Base-by-base conservation (phyloP, 2,797 vertebrate genomes). In the Myoxocephalus aenaeus region DNA sequence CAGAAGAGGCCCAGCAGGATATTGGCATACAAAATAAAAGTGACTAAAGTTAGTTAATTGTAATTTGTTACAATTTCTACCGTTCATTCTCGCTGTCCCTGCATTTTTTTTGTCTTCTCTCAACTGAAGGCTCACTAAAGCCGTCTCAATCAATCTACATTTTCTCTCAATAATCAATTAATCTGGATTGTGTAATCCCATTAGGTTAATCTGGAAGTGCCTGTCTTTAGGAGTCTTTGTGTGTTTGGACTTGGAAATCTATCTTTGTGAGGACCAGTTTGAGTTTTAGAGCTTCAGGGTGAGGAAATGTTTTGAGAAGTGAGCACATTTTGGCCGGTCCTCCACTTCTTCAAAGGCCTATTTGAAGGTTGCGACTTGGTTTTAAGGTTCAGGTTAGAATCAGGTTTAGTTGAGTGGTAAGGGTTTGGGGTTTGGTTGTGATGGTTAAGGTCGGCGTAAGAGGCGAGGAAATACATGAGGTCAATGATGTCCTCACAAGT, bases 141-240 rank as follows among this genome's bases (percentile, higher is more conserved):
- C 75, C 67, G 63, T 58, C 70, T 79, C 11, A 14, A 82, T 87
- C 48, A 87, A 87, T 82, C 67, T 79, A 74, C 58, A 58, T 70
- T 90, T 86, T 86, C 68, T 83, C 69, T 80, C 25, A 89, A 82
- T 69, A 82, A 90, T 89, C 73, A 71, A 90, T 85, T 91, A 89
- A 93, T 92, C 92, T 86, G 89, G 86, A 86, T 77, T 77, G 34
- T 80, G 85, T 90, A 91, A 93, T 94, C 90, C 71, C 57, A 77
- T 92, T 93, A 92, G 72, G 76, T 25, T 92, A 90, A 93, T 90
- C 92, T 86, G 74, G 29, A 13, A 53, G 65, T 65, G 53, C 67
- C 29, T 63, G 70, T 78, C 48, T 82, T 69, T 57, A 76, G 18
- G 73, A n/a, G 27, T 70, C 66, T 25, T 12, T 77, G 76, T 51